Percentiles rank a stretch among this genome's conserved stretches.
phyloP scores from a whole-genome alignment of 2,888 invertebrate genomes.

The Cinara cedri region DNA sequence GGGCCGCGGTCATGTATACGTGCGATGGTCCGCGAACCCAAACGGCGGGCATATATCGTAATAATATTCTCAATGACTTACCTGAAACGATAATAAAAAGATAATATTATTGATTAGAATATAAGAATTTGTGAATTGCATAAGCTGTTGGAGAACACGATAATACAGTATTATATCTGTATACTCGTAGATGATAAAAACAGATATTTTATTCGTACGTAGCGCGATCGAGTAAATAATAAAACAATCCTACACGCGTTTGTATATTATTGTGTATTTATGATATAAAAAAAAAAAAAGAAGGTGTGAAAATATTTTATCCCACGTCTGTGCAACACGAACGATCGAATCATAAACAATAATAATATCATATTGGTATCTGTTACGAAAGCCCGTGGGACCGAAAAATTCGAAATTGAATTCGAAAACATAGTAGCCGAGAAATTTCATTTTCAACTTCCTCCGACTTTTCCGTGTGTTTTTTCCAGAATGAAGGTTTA shows the following conservation, averaged over 20 bases:
- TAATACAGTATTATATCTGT: too few species aligned
- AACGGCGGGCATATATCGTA: background rate
- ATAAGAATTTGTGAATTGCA: constrained; percentile 15
- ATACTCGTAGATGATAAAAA: constrained; percentile 12
- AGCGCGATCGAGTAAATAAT: background rate
- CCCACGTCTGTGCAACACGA: background rate
- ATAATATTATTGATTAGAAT: constrained; percentile 27
- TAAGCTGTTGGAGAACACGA: too few species aligned
- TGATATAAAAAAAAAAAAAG: too few species aligned
- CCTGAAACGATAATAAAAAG: constrained; percentile 41
- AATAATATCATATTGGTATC: background rate
- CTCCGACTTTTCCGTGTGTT: too few species aligned
- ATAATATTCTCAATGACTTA: constrained; percentile 40
- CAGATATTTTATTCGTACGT: constrained; percentile 14
- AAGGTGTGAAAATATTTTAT: constrained; percentile 37
- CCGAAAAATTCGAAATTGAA: too few species aligned
- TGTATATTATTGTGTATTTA: background rate
- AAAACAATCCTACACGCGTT: constrained; percentile 31
- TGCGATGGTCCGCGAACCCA: background rate
- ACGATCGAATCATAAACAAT: background rate
- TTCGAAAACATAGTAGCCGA: too few species aligned
- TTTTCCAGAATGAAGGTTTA: too few species aligned
- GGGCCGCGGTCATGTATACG: constrained; percentile 23
- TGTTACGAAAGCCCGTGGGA: constrained; percentile 17
- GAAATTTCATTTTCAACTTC: too few species aligned